Conservation (phyloP, 2,888 invertebrate species). For the Hyppa rectilinea region DNA sequence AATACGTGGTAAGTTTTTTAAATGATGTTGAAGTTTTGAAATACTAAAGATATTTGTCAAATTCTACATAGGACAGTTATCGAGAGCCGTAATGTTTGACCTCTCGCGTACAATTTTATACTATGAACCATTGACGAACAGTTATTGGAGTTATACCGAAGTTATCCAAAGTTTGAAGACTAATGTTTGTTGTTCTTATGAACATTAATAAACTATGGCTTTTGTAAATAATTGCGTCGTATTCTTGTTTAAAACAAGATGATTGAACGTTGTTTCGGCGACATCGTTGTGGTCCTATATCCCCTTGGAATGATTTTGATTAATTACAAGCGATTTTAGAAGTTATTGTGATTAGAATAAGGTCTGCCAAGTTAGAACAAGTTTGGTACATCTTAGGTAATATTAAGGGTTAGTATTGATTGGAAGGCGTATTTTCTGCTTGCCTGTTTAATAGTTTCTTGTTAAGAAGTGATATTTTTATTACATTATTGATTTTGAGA, state of each 20-base stretch:
- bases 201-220: slow-evolving; percentile 69
- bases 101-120: slow-evolving; percentile 74
- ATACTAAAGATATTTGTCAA: slow-evolving; percentile 82
- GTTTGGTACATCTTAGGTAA: slow-evolving; percentile 24
- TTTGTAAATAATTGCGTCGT: slow-evolving; percentile 74
- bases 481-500: not conserved
- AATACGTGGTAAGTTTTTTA: slow-evolving; percentile 86
- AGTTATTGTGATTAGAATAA: slow-evolving; percentile 51
- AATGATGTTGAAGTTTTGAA: slow-evolving; percentile 86
- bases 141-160: slow-evolving; percentile 76
- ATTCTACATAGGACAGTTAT: slow-evolving; percentile 84
- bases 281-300: slow-evolving; percentile 51
- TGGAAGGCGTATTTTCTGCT: slow-evolving; percentile 37
- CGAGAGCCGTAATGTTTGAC: slow-evolving; percentile 63
- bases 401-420: slow-evolving; percentile 44
- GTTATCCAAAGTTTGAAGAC: slow-evolving; percentile 80
- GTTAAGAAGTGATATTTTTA: slow-evolving; percentile 8
- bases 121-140: slow-evolving; percentile 66
- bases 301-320: slow-evolving; percentile 46
- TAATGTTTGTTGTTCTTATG: slow-evolving; percentile 72
- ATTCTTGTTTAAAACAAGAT: slow-evolving; percentile 71
- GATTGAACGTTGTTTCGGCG: slow-evolving; percentile 38
- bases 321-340: slow-evolving; percentile 43
- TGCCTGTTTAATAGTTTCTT: slow-evolving; percentile 14
- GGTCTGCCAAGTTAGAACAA: slow-evolving; percentile 39